Conservation (phyloP, 1,140 invertebrate species). For the Sycobia sp. region DNA sequence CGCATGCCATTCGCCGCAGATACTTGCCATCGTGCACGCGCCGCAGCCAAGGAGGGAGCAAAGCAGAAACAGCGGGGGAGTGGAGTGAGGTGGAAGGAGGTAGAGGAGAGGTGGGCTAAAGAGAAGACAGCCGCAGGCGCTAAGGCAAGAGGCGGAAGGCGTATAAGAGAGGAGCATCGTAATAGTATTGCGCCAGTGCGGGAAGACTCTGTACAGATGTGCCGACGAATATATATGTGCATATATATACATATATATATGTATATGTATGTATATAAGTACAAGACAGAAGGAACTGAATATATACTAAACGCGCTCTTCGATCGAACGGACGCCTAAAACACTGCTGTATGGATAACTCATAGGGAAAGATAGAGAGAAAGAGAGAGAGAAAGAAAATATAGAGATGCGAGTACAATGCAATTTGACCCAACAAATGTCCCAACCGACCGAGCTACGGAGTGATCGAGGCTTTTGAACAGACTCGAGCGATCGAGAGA, state of each 20-base stretch:
- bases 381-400: background rate
- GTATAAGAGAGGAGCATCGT: background rate
- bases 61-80: background rate
- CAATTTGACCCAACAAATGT: slow-evolving; percentile 45
- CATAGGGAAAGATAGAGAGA: background rate
- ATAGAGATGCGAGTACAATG: slow-evolving; percentile 35
- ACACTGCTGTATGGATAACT: no score
- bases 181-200: no score
- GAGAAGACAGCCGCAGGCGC: background rate
- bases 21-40: background rate
- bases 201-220: no score
- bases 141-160: slow-evolving; percentile 30
- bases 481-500: background rate
- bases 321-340: no score
- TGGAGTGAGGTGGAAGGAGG: slow-evolving; percentile 6
- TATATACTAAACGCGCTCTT: no score
- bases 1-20: background rate
- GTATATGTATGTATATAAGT: background rate
- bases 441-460: slow-evolving; percentile 37
- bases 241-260: background rate
- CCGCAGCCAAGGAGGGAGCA: background rate
- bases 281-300: background rate
- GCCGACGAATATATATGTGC: background rate
- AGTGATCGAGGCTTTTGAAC: slow-evolving; percentile 39
- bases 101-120: background rate